These are phyloP conservation scores for Palythoa grandiflora DNA, from an alignment of 92 coral and sea anemone genomes.

Conservation along the genomic window DNA sequence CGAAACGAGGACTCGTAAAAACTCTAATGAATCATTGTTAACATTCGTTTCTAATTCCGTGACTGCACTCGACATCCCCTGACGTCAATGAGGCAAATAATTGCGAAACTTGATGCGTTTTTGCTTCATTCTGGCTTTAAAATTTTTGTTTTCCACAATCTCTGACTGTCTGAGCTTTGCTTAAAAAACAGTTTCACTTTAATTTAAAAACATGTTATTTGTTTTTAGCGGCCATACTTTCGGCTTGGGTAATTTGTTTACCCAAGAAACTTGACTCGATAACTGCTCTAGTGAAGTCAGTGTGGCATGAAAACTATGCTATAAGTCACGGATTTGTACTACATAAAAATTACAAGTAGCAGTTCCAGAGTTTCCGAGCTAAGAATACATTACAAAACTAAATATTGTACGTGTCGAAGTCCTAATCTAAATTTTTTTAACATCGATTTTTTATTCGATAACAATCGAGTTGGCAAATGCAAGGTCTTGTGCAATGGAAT, in stretches of 20 bases:
- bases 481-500: too few species aligned
- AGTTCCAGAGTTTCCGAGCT: too few species aligned
- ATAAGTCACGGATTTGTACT: background rate
- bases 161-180: background rate
- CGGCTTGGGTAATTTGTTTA: background rate
- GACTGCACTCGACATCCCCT: background rate
- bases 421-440: too few species aligned
- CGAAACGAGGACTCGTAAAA: background rate
- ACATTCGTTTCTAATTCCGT: background rate
- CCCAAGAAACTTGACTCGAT: background rate
- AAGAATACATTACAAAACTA: too few species aligned
- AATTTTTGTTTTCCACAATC: background rate
- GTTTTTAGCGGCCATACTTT: background rate
- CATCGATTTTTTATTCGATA: too few species aligned
- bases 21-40: background rate
- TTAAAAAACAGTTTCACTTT: background rate
- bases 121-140: background rate
- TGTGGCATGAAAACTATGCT: background rate
- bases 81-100: background rate
- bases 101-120: background rate
- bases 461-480: too few species aligned
- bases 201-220: background rate
- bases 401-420: too few species aligned
- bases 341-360: background rate
- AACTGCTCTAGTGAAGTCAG: background rate